phyloP scores from a whole-genome alignment of 2,888 invertebrate species.

The Xylota sylvarum region DNA sequence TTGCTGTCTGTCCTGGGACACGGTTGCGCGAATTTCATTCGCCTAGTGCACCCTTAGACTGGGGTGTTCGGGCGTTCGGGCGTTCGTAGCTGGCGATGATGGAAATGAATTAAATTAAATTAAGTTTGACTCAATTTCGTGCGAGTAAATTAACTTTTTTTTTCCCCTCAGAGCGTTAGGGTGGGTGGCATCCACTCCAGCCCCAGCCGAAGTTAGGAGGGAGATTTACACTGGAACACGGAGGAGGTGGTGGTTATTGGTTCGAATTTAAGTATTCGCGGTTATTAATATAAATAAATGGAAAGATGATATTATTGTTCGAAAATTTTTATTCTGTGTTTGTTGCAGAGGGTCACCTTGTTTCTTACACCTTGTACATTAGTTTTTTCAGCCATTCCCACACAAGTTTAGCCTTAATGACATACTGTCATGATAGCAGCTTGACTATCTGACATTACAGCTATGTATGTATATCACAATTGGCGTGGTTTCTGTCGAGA shows the following conservation, averaged over 20 bases:
- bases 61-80: too few relatives aligned
- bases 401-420: too few relatives aligned
- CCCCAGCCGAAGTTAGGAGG: neutral
- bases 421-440: too few relatives aligned
- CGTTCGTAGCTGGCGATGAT: slow-evolving; percentile 38
- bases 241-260: neutral
- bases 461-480: too few relatives aligned
- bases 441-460: too few relatives aligned
- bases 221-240: neutral
- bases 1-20: slow-evolving; percentile 36
- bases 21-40: slow-evolving; percentile 44
- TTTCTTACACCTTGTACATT: too few relatives aligned
- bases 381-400: too few relatives aligned
- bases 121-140: slow-evolving; percentile 68
- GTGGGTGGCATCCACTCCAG: too few relatives aligned
- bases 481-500: too few relatives aligned
- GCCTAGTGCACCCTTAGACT: slow-evolving; percentile 17
- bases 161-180: neutral
- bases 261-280: neutral
- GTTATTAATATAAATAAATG: neutral
- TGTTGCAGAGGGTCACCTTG: too few relatives aligned
- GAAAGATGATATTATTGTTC: too few relatives aligned
- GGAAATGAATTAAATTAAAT: slow-evolving; percentile 72
- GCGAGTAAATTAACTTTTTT: slow-evolving; percentile 55
- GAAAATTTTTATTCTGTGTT: too few relatives aligned